Evolutionary conservation across 2,113 vertebrate genomes (phyloP).

Genomic region (human): GRCh38 chr17:53143001-53143500

Average conservation of each 20-base stretch:
- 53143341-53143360: neutral
- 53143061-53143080: neutral
- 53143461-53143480: neutral
- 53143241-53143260: neutral
- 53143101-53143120: neutral
- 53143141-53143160: neutral
- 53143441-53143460: conserved; percentile 47
- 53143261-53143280: neutral
- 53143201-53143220: neutral
- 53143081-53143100: too few relatives aligned
- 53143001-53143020: neutral
- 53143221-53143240: neutral
- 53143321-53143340: neutral
- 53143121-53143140: neutral
- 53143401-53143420: neutral
- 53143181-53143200: neutral
- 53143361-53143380: neutral
- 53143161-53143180: neutral
- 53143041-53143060: fast-evolving
- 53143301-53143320: neutral
- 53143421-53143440: neutral
- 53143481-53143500: conserved; percentile 47
- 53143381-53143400: neutral
- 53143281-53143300: neutral
- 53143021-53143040: neutral